Evolutionary conservation across 2,113 vertebrate genomes (phyloP).

Genomic region (Pedetes capensis): DNA sequence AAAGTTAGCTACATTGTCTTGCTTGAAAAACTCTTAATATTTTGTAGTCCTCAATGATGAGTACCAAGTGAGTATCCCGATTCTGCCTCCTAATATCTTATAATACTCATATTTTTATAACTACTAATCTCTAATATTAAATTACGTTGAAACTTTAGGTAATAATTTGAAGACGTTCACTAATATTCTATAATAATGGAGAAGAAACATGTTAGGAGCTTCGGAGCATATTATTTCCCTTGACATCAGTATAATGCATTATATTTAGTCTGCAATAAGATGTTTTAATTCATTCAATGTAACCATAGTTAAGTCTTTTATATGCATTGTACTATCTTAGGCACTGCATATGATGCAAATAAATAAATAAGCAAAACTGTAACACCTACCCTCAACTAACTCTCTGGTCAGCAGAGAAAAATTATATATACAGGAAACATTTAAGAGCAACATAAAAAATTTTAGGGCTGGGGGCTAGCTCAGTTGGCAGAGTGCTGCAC

Average conservation of each 20-base stretch:
- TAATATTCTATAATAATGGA: neutral
- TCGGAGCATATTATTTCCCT: neutral
- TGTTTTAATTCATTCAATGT: neutral
- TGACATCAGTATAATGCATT: neutral
- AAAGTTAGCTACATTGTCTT: neutral
- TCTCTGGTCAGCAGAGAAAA: neutral
- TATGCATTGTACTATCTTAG: neutral
- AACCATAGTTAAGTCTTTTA: neutral
- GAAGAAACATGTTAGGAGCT: neutral
- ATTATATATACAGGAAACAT: neutral
- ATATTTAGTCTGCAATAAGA: neutral
- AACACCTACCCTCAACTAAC: neutral
- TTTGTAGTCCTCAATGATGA: neutral
- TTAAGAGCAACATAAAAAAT: neutral
- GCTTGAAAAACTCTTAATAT: neutral
- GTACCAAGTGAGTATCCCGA: neutral
- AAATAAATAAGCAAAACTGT: neutral
- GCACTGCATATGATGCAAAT: accelerated
- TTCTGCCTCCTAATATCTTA: neutral
- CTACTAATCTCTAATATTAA: neutral
- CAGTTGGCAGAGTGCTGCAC: too few species aligned
- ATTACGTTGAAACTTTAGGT: neutral
- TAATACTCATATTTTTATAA: neutral
- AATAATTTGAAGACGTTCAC: neutral
- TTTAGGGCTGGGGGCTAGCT: too few species aligned